Percentiles rank a stretch among this genome's conserved stretches.
phyloP scores from a whole-genome alignment of 2,113 vertebrate genomes.

The Gymnorhina tibicen region DNA sequence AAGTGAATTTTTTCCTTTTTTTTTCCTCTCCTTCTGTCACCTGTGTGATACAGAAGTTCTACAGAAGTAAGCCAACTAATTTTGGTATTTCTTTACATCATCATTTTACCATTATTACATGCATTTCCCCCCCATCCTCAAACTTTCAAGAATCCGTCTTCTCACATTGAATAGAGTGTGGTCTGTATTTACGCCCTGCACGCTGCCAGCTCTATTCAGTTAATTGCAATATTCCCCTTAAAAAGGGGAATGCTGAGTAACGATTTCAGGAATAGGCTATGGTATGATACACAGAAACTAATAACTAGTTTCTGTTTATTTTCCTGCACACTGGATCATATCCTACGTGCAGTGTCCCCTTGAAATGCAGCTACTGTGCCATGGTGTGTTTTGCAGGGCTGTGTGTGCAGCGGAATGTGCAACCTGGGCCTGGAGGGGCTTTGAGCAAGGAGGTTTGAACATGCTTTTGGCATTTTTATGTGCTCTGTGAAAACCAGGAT shows the following conservation, averaged over 20 bases:
- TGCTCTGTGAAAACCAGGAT: not conserved
- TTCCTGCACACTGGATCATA: not conserved
- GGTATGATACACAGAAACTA: not conserved
- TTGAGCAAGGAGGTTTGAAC: not conserved
- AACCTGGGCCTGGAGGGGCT: not conserved
- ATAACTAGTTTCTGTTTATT: not conserved
- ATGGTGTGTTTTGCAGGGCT: not conserved
- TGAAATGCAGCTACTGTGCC: not conserved
- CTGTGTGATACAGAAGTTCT: not conserved
- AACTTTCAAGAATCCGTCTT: not conserved
- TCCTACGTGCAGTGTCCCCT: not conserved
- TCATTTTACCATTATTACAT: not conserved
- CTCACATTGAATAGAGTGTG: not conserved
- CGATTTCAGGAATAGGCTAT: not conserved
- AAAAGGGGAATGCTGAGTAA: not conserved
- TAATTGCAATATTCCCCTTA: not conserved
- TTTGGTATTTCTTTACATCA: not conserved
- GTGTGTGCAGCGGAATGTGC: not conserved
- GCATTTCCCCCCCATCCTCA: not conserved
- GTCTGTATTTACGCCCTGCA: not conserved
- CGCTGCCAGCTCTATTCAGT: accelerated
- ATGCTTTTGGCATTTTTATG: not conserved
- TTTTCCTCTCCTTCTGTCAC: not conserved
- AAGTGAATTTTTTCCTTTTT: not conserved
- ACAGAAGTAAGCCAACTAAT: not conserved